Percentiles rank a stretch among this genome's conserved stretches.
Conservation (phyloP, 2,797 vertebrate species). For the Danio choprae region DNA sequence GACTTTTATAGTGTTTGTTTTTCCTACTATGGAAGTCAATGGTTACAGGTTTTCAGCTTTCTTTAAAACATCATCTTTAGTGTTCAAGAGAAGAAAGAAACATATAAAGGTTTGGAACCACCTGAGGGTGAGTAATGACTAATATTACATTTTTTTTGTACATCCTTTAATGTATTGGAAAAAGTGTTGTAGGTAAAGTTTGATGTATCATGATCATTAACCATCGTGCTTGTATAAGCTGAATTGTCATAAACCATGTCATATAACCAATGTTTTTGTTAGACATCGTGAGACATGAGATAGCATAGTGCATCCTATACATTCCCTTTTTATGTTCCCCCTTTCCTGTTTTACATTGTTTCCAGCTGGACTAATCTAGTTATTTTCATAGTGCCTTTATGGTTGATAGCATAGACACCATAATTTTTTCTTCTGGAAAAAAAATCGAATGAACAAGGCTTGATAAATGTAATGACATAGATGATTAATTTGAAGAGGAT, state of each 20-base stretch:
- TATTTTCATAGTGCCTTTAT: slow-evolving; percentile 26
- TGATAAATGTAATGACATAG: slow-evolving; percentile 42
- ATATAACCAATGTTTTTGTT: background rate
- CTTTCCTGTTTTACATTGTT: background rate
- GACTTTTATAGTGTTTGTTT: too few species aligned
- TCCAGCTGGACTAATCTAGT: background rate
- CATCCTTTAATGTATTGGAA: background rate
- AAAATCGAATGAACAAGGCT: slow-evolving; percentile 42
- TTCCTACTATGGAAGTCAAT: too few species aligned
- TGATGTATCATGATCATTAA: slow-evolving; percentile 14
- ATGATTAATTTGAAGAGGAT: slow-evolving; percentile 45
- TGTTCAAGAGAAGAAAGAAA: too few species aligned
- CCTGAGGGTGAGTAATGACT: too few species aligned
- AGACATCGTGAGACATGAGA: background rate
- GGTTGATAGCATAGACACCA: slow-evolving; percentile 26
- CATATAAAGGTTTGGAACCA: too few species aligned
- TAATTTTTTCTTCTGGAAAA: slow-evolving; percentile 23
- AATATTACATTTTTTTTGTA: too few species aligned
- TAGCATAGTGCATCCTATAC: background rate
- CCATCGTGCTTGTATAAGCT: background rate
- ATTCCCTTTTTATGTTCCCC: too few species aligned
- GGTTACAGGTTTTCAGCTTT: too few species aligned
- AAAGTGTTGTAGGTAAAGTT: background rate
- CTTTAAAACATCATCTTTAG: too few species aligned
- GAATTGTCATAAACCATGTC: background rate